Conservation (phyloP, 2,113 vertebrate species). For the Myrmophylax atrothorax region DNA sequence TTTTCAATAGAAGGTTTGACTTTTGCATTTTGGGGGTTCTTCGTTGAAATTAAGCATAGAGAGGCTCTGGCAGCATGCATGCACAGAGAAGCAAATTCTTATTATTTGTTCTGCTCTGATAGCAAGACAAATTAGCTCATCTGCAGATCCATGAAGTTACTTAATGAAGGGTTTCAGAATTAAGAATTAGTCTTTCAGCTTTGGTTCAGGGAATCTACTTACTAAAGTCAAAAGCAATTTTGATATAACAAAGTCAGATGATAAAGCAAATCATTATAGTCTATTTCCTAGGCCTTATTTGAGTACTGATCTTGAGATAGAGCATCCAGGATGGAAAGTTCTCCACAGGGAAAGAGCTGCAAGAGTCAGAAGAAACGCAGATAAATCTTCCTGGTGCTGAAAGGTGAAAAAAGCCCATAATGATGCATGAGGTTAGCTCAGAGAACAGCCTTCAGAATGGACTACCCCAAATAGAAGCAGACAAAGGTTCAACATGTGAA, state of each 20-base stretch:
- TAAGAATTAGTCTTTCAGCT: not conserved
- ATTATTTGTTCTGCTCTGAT: not conserved
- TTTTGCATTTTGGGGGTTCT: not conserved
- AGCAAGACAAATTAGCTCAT: constrained; percentile 13
- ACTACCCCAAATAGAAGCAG: not conserved
- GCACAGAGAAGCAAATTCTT: not conserved
- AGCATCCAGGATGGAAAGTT: not conserved
- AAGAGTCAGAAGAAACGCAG: not conserved
- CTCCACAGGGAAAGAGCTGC: not conserved
- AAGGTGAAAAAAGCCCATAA: not conserved
- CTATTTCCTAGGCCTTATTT: not conserved
- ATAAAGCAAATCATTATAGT: not conserved
- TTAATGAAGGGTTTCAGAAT: not conserved
- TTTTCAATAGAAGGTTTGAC: not conserved
- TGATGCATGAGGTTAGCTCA: not conserved
- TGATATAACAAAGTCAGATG: not conserved
- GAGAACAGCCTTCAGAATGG: not conserved
- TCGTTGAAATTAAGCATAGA: not conserved
- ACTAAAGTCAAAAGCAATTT: not conserved
- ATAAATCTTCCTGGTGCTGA: not conserved
- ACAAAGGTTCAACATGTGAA: not conserved
- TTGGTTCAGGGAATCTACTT: not conserved
- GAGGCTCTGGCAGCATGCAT: not conserved
- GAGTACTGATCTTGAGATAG: not conserved
- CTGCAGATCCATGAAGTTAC: not conserved